Percentiles rank a stretch among this genome's conserved stretches.
These are phyloP conservation scores for Eulemur rubriventer DNA, from an alignment of 2,797 vertebrate species.

Conservation along the genomic window DNA sequence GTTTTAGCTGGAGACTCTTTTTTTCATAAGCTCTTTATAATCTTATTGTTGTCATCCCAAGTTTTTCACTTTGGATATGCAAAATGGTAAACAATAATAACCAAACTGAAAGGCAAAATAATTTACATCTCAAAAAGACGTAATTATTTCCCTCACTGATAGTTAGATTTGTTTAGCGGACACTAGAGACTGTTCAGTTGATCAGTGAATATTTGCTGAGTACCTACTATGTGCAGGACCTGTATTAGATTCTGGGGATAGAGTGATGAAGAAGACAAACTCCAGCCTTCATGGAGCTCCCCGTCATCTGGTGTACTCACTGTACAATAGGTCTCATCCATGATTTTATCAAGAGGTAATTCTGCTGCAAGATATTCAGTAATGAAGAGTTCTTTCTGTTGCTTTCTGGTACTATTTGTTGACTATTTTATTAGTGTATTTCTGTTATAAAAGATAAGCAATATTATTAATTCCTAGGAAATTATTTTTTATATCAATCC, in stretches of 20 bases:
- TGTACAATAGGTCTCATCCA: background rate
- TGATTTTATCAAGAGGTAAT: background rate
- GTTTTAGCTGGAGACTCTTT: slow-evolving; percentile 13
- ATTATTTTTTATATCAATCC: background rate
- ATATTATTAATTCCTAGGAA: slow-evolving; percentile 13
- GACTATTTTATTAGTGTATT: background rate
- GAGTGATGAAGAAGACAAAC: background rate
- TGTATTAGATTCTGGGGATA: background rate
- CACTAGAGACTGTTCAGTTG: background rate
- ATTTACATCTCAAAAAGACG: background rate
- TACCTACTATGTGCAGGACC: background rate
- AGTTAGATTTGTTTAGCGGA: background rate
- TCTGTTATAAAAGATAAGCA: slow-evolving; percentile 30
- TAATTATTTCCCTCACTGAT: background rate
- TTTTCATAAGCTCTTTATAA: background rate
- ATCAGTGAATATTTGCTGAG: background rate
- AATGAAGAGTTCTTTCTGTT: background rate
- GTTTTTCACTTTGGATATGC: background rate
- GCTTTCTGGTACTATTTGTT: background rate
- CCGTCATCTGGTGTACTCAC: background rate
- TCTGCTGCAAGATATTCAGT: background rate
- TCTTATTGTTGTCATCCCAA: background rate
- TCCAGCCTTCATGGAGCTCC: background rate
- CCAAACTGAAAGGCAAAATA: background rate
- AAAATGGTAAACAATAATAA: background rate